These are phyloP conservation scores for Diarsia dahlii DNA, from an alignment of 2,888 invertebrate genomes.

Conservation along the genomic window DNA sequence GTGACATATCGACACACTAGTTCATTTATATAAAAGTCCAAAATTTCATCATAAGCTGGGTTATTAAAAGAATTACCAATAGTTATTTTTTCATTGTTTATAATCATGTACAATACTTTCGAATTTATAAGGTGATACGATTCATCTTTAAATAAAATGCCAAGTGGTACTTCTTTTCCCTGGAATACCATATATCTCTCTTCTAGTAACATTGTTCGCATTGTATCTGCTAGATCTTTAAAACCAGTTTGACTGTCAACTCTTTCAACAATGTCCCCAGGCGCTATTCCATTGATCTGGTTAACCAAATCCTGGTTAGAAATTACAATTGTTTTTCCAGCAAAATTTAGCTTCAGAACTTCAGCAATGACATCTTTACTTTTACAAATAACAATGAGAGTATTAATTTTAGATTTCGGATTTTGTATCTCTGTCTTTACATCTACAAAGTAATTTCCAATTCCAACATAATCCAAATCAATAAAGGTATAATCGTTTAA, in stretches of 20 bases:
- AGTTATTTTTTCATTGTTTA: conserved; percentile 44
- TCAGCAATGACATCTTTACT: conserved; percentile 15
- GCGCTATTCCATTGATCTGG: background rate
- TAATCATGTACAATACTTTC: conserved; percentile 41
- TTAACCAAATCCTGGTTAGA: conserved; percentile 6
- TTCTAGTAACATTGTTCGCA: conserved; percentile 37
- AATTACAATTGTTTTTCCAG: conserved; percentile 49
- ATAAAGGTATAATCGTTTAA: conserved; percentile 36
- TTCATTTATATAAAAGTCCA: conserved; percentile 45
- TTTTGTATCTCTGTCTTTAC: conserved; percentile 30
- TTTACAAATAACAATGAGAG: conserved; percentile 37
- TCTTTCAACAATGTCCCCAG: conserved; percentile 1
- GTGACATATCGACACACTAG: conserved; percentile 47
- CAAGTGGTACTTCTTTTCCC: conserved; percentile 38
- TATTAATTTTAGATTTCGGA: conserved; percentile 8
- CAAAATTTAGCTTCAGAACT: conserved; percentile 20
- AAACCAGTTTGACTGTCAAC: conserved; percentile 39
- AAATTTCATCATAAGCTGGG: conserved; percentile 38
- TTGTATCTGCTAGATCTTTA: conserved; percentile 25
- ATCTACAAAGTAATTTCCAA: conserved; percentile 45
- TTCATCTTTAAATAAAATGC: conserved; percentile 17
- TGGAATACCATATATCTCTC: conserved; percentile 51
- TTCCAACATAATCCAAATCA: conserved; percentile 47
- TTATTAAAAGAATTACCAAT: conserved; percentile 40
- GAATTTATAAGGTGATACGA: conserved; percentile 43